Conservation (phyloP, 2,113 vertebrate genomes). For the Saimiri boliviensis region DNA sequence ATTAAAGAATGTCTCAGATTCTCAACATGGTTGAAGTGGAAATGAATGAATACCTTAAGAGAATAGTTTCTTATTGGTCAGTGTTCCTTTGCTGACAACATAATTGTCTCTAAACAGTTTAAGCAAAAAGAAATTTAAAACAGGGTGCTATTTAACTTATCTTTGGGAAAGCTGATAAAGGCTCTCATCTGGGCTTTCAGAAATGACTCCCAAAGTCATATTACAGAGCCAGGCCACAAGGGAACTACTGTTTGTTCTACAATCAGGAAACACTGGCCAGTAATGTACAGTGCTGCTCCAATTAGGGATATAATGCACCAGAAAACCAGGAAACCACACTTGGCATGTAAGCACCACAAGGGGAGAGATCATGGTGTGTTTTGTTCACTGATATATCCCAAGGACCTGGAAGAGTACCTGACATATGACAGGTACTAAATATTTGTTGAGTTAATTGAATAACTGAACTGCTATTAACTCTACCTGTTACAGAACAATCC, state of each 20-base stretch:
- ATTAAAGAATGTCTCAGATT: background rate
- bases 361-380: background rate
- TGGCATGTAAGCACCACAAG: background rate
- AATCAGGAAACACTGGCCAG: background rate
- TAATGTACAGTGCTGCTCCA: background rate
- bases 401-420: background rate
- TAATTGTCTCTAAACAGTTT: background rate
- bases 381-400: background rate
- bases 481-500: background rate
- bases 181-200: background rate
- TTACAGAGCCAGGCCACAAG: background rate
- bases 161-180: background rate
- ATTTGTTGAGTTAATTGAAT: background rate
- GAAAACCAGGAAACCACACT: background rate
- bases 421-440: background rate
- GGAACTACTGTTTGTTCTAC: background rate
- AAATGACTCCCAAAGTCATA: background rate
- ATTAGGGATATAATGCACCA: background rate
- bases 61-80: background rate
- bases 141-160: background rate
- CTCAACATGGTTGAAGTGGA: background rate
- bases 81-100: background rate
- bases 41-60: background rate
- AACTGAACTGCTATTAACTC: background rate
- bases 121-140: background rate